A percentile compares a stretch with the other conserved stretches of the same genome.
phyloP scores from a whole-genome alignment of 2,797 vertebrate genomes.

The Orestias chungarensis region DNA sequence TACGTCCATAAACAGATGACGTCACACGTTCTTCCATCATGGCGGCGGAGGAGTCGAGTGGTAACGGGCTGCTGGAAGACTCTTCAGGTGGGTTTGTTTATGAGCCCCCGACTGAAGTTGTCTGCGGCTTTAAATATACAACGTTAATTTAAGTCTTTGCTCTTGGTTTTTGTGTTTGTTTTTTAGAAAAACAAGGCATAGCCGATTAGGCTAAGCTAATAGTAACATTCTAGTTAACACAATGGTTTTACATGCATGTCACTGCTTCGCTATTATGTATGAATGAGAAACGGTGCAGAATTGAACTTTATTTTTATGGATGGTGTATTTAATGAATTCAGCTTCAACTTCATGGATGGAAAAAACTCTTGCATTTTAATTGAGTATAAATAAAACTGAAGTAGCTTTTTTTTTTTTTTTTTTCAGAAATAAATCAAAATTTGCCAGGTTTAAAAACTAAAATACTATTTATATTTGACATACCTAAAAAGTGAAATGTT shows the following conservation, averaged over 20 bases:
- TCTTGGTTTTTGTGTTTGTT: neutral
- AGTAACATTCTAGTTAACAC: neutral
- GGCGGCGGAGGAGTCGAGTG: constrained; percentile 79
- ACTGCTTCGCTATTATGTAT: neutral
- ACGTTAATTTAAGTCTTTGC: neutral
- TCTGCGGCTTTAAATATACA: accelerated
- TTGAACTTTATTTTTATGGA: neutral
- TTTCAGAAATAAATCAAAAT: too few relatives aligned
- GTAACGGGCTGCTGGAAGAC: constrained; percentile 70
- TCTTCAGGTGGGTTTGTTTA: constrained; percentile 65
- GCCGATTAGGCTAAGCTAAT: constrained; percentile 64
- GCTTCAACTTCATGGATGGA: neutral
- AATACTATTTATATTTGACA: neutral
- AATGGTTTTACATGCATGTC: neutral
- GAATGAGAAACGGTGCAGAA: neutral
- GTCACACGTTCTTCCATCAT: constrained; percentile 66
- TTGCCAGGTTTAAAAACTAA: neutral
- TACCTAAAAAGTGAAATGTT: neutral
- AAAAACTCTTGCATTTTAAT: too few relatives aligned
- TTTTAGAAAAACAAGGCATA: constrained; percentile 4
- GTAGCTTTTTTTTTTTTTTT: neutral
- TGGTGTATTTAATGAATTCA: neutral
- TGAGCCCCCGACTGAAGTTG: accelerated
- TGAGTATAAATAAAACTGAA: too few relatives aligned
- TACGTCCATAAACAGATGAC: too few relatives aligned